Base-by-base conservation (phyloP, 2,888 invertebrate species). In the Pecten maximus region DNA sequence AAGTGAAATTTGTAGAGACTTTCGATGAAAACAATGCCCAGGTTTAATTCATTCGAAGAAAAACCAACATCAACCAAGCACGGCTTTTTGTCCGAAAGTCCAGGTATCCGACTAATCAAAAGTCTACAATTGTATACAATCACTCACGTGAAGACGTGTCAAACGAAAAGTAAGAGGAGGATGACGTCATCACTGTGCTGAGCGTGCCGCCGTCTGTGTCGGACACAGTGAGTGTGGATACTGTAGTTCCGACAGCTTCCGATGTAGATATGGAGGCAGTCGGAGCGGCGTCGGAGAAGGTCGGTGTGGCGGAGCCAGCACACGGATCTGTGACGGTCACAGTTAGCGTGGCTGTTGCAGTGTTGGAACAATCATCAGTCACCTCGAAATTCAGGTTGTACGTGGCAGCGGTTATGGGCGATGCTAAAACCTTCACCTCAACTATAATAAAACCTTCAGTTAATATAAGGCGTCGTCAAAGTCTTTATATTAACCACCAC, bases 261-360 rank as follows among this genome's bases (percentile, higher is more conserved):
- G 74, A 23, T 35, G 74, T 74, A 74, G 35, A 74, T 35, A 74
- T 74, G 74, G 74, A 74, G 74, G 74, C 74, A 10, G 74, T 74
- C 15, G 74, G 74, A 35, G 74, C 23, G 74, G 74, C 74, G 74
- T 74, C 74, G 74, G 74, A 74, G 74, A 74, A 74, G 35, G 74
- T 74, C 28, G 74, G 74, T 35, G 23, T 74, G 10, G 74, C 19
- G 8, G 74, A 74, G 12, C 74, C 74, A 35, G 74, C 12, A 74
- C 74, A 74, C 2, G 74, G 74, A 74, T 74, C 74, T 28, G 35
- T 10, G 35, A 74, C 74, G 23, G 74, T 74, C 35, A 74, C 74
- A 74, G 74, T 23, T 0, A 74, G 74, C 35, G 74, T 74, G 35
- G 35, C 74, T 74, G 74, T 74, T 35, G 74, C 74, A 28, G 74